Evolutionary conservation across 2,113 vertebrate species (phyloP).

Genomic region (Oceanodroma tethys): DNA sequence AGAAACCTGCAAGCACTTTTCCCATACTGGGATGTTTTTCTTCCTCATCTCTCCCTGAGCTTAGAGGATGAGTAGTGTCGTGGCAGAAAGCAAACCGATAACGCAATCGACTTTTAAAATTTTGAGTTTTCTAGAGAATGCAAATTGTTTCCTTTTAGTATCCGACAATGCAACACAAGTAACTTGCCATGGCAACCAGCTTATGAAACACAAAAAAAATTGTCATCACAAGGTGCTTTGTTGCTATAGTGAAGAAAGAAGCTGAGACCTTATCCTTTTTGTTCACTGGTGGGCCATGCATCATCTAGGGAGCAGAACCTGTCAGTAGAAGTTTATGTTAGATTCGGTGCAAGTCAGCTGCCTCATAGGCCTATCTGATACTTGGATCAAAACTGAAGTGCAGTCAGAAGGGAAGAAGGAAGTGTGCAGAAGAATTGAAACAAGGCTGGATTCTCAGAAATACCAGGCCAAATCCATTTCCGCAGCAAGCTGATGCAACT

Average conservation of each 20-base stretch:
- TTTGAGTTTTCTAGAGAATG: not conserved
- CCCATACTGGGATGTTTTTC: not conserved
- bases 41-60: not conserved
- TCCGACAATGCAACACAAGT: constrained; percentile 4
- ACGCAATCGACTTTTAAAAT: not conserved
- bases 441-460: constrained; percentile 34
- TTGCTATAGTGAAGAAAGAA: constrained; percentile 17
- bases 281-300: not conserved
- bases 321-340: not conserved
- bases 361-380: not conserved
- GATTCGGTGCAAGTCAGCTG: not conserved
- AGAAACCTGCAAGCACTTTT: not conserved
- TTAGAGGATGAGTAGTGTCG: not conserved
- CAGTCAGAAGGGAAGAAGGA: constrained; percentile 43
- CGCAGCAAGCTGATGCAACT: not conserved
- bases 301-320: not conserved
- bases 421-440: constrained; percentile 27
- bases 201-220: constrained; percentile 9
- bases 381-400: constrained; percentile 7
- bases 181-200: constrained; percentile 33
- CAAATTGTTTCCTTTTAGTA: constrained; percentile 11
- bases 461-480: not conserved
- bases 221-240: not conserved
- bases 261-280: not conserved
- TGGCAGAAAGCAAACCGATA: not conserved